Base-by-base conservation (phyloP, 1,140 invertebrate genomes). In the Pogonomyrmex californicus region DNA sequence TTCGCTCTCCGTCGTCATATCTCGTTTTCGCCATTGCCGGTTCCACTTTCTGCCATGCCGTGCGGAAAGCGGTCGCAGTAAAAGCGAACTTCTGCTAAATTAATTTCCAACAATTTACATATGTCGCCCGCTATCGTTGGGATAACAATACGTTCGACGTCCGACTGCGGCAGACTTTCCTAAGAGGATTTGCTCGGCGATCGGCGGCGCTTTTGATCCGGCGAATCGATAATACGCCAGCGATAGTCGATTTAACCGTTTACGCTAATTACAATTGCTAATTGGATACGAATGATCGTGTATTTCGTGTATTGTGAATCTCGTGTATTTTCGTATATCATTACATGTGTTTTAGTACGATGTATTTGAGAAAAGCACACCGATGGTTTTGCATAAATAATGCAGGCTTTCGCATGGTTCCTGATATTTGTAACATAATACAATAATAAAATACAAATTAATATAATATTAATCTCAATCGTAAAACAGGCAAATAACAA, bases 81-180 rank as follows among this genome's bases (percentile, higher is more conserved):
- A 81, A 47, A 41, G 60, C 73, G 41, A 92, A 92, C 88, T 92
- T 92, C 66, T 86, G 88, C 86, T 87, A 91, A 90, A 92, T 92
- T 92, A 92, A 92, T 92, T 92, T 90, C 90, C 73, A 81, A 85
- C 88, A 86, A 92, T 92, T 92, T 90, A 91, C 87, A 90, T 92
- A 92, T 90, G 86, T 88, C 87, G 90, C 14, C 63, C 76, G 77
- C 66, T 60, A 85, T 88, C 86, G 78, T 87, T 83, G 66, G 62
- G 86, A 87, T 90, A 91, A 92, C 90, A 92, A 92, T 91, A 82
- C 85, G 86, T 83, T 38, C 77, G 54, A 44, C 47, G 58, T 65
- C 17, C 62, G 58, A 47, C 36, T 75, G 60, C 54, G 30, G 14
- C 30, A 51, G 38, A 47, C 6, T 73, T 47, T 56, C 33, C 49